These are phyloP conservation scores for Tipula helvola DNA, from an alignment of 2,888 invertebrate species.

Conservation along the genomic window DNA sequence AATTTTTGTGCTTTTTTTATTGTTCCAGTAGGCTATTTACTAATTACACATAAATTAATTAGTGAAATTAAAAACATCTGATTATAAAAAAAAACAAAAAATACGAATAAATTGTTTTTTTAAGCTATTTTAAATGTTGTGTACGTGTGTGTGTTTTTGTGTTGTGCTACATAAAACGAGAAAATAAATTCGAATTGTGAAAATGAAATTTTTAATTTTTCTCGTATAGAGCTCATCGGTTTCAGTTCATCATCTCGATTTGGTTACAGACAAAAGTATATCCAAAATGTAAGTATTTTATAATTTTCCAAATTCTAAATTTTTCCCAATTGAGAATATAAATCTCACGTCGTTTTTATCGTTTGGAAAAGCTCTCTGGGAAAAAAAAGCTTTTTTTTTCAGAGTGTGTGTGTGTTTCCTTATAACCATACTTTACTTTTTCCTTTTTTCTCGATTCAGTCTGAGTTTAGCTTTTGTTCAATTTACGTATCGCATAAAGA, in stretches of 20 bases:
- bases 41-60: neutral
- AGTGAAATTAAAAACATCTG: neutral
- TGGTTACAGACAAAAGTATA: neutral
- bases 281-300: neutral
- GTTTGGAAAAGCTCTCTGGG: neutral
- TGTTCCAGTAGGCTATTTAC: neutral
- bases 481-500: neutral
- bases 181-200: neutral
- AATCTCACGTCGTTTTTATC: neutral
- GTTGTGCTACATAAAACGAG: neutral
- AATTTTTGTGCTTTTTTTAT: neutral
- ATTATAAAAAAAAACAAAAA: neutral
- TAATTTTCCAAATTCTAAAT: neutral
- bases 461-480: neutral
- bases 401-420: neutral
- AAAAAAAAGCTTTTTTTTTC: neutral
- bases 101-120: neutral
- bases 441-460: neutral
- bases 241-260: neutral
- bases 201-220: neutral
- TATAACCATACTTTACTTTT: neutral
- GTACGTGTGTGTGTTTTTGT: neutral
- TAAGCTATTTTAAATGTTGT: neutral
- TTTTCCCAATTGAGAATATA: neutral
- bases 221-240: neutral